Percentiles rank a stretch among this genome's conserved stretches.
phyloP scores from a whole-genome alignment of 1,140 invertebrate species.

The Coptotermes formosanus region DNA sequence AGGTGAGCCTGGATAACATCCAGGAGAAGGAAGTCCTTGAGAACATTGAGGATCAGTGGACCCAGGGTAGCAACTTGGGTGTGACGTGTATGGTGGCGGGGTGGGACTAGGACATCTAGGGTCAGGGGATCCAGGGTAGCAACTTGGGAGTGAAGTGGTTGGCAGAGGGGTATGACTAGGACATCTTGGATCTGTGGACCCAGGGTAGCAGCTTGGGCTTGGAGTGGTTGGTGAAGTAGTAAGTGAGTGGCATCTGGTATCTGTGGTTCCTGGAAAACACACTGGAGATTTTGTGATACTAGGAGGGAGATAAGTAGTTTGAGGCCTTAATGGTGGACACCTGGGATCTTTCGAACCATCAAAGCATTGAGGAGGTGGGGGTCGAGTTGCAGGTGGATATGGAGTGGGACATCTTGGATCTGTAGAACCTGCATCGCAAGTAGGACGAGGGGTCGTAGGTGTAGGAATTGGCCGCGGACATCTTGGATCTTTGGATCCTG shows the following conservation, averaged over 20 bases:
- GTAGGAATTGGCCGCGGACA: conserved; percentile 38
- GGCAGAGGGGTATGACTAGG: conserved; percentile 29
- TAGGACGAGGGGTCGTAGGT: conserved; percentile 26
- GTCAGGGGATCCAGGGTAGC: conserved; percentile 41
- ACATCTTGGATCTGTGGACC: conserved; percentile 40
- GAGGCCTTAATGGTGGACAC: conserved; percentile 40
- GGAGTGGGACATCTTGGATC: conserved; percentile 43
- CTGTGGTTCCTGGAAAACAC: conserved; percentile 46
- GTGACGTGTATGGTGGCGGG: conserved; percentile 10
- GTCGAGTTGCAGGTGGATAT: conserved; percentile 26
- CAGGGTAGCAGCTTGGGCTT: conserved; percentile 36
- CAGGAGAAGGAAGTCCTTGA: conserved; percentile 36
- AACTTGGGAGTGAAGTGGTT: conserved; percentile 36
- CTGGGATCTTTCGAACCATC: conserved; percentile 37
- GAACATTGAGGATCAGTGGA: conserved; percentile 45
- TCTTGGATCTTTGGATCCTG: conserved; percentile 44
- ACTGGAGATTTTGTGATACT: conserved; percentile 24
- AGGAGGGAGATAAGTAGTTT: conserved; percentile 28
- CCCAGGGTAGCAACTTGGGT: conserved; percentile 42
- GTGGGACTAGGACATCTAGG: conserved; percentile 35
- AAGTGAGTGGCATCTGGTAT: conserved; percentile 42
- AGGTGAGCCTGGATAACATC: conserved; percentile 42
- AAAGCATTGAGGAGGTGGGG: conserved; percentile 31
- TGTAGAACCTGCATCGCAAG: conserved; percentile 45
- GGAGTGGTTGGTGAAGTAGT: conserved; percentile 39